Evolutionary conservation across 2,888 invertebrate genomes (phyloP).

Genomic region (Apotomis betuletana): DNA sequence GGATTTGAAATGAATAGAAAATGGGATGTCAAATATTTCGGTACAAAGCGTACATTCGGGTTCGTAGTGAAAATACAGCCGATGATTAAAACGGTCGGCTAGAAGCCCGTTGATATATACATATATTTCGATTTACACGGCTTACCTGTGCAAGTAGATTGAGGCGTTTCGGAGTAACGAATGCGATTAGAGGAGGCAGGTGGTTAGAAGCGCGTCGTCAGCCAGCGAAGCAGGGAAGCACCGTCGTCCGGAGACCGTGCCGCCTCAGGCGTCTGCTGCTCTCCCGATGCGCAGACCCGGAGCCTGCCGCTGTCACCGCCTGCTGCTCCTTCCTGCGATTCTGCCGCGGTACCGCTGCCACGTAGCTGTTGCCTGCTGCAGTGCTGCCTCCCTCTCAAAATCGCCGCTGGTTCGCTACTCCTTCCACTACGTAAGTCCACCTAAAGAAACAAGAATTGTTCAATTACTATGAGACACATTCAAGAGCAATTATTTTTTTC

Average conservation of each 20-base stretch:
- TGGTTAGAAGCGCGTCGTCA: background rate
- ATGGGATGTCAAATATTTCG: background rate
- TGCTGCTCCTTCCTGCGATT: constrained; percentile 23
- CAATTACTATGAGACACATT: no score
- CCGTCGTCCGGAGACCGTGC: background rate
- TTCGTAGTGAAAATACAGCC: background rate
- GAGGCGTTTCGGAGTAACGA: constrained; percentile 21
- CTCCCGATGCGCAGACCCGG: constrained; percentile 22
- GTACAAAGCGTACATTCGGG: background rate
- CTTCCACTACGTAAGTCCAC: constrained; percentile 1
- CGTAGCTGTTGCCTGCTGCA: constrained; percentile 25
- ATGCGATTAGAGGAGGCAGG: background rate
- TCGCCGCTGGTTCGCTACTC: constrained; percentile 41
- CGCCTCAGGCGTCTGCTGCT: background rate
- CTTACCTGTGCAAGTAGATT: constrained; percentile 17
- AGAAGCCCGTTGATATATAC: no score
- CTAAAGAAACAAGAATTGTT: background rate
- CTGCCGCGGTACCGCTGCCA: constrained; percentile 27
- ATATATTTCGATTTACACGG: background rate
- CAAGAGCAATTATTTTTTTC: no score
- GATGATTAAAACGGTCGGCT: no score
- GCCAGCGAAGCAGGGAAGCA: constrained; percentile 19
- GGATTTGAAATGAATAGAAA: no score
- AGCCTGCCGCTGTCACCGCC: constrained; percentile 17
- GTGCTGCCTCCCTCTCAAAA: constrained; percentile 1